Evolutionary conservation across 1,140 invertebrate species (phyloP).

Genomic region (Venturia canescens): DNA sequence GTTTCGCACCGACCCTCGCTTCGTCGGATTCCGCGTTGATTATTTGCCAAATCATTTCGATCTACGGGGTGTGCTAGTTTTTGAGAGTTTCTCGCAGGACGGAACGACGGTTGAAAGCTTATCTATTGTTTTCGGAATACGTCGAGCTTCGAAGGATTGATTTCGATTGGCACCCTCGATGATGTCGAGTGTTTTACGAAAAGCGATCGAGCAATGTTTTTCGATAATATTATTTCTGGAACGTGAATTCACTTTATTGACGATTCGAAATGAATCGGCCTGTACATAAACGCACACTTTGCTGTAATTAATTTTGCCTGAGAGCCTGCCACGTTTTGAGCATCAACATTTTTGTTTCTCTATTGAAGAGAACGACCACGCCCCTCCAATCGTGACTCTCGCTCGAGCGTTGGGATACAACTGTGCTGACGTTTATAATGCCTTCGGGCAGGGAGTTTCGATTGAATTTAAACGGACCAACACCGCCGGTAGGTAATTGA

Average conservation of each 20-base stretch:
- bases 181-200: too few relatives aligned
- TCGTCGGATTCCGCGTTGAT: too few relatives aligned
- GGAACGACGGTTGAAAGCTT: too few relatives aligned
- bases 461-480: background rate
- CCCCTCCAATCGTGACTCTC: background rate
- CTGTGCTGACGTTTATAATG: constrained; percentile 22
- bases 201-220: background rate
- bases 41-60: too few relatives aligned
- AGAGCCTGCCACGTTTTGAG: background rate
- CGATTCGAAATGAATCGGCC: background rate
- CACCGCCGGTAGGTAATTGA: background rate
- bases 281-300: background rate
- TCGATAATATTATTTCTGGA: background rate
- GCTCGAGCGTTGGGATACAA: background rate
- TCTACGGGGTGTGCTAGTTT: too few relatives aligned
- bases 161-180: too few relatives aligned
- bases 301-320: background rate
- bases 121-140: too few relatives aligned
- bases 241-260: background rate
- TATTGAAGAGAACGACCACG: background rate
- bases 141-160: too few relatives aligned
- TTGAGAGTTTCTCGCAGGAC: too few relatives aligned
- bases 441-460: background rate
- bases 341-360: background rate
- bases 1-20: too few relatives aligned